Base-by-base conservation (phyloP, 2,113 vertebrate genomes). In the Lucifuga dentata region DNA sequence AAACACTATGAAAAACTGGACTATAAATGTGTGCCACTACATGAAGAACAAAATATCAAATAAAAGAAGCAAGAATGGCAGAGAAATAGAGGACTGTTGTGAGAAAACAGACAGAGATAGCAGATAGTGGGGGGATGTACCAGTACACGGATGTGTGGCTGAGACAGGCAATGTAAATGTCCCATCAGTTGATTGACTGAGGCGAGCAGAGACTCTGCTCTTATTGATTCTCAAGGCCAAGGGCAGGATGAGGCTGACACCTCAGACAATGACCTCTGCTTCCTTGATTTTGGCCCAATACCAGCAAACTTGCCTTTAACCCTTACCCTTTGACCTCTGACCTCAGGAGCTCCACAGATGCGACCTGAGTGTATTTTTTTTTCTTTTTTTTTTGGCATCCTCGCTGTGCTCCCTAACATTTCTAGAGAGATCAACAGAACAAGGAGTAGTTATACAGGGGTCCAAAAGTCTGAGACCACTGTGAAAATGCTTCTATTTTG, bases 161-260 rank as follows among this genome's bases (percentile, higher is more conserved):
- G n/a, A n/a, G n/a, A n/a, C n/a, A n/a, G n/a, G n/a, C n/a, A 71
- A 88, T 88, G 79, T 76, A 82, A 86, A 90, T 86, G 69, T 41
- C 24, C 68, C 89, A 94, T 91, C 90, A 87, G 93, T 92, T 66
- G 87, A 78, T 84, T 77, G 66, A 80, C 76, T 36, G 87, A 83
- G 89, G 84, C 86, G 87, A 85, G 80, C 82, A 82, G 76, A 84
- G 84, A 89, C 88, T 87, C 83, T 92, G 92, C 91, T 92, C 81
- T 52, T 94, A 96, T 96, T 91, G 95, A 97, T 97, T 90, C 90
- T 92, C 90, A 95, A 94, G 92, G 93, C 92, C 93, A 92, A 93
- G 89, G 93, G 92, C 93, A 89, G 91, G 87, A 92, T 89, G 90
- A 94, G 92, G 82, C 85, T 89, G 90, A 88, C 88, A 88, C 93